Percentiles rank a stretch among this genome's conserved stretches.
Evolutionary conservation across 2,797 vertebrate species (phyloP).

Genomic region (Xiphophorus birchmanni): DNA sequence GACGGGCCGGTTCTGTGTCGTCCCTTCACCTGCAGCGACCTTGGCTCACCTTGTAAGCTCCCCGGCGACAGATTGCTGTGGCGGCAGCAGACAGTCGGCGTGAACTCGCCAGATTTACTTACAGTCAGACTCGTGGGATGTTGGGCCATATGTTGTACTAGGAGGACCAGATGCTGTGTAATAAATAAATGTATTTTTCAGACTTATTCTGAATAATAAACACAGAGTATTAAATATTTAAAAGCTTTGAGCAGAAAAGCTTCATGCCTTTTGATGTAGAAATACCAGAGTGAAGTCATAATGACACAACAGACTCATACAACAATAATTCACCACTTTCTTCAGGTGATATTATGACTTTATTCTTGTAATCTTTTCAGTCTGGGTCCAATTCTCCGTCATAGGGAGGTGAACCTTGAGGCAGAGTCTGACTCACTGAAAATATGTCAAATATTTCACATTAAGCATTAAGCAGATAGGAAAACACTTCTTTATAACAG

Average conservation of each 20-base stretch:
- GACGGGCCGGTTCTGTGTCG: neutral
- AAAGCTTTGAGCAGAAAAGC: neutral
- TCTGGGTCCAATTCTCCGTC: neutral
- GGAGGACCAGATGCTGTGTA: constrained; percentile 57
- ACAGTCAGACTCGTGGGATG: constrained; percentile 16
- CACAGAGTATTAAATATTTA: neutral
- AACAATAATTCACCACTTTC: neutral
- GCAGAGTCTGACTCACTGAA: neutral
- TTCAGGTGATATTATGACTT: neutral
- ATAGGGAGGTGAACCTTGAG: neutral
- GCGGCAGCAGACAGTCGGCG: neutral
- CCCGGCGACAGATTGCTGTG: constrained; percentile 11
- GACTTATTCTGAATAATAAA: neutral
- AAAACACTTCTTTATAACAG: neutral
- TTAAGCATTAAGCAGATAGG: neutral
- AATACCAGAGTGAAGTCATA: neutral
- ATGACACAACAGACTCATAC: too few relatives aligned
- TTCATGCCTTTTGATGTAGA: neutral
- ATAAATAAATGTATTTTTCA: constrained; percentile 30
- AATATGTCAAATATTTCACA: neutral
- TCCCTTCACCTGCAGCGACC: constrained; percentile 36
- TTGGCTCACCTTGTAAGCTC: constrained; percentile 30
- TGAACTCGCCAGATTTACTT: constrained; percentile 58
- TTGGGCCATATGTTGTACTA: constrained; percentile 40
- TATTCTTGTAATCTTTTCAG: neutral